A percentile compares a stretch with the other conserved stretches of the same genome.
Evolutionary conservation across 2,888 invertebrate genomes (phyloP).

Genomic region (Lucinisca nassula): DNA sequence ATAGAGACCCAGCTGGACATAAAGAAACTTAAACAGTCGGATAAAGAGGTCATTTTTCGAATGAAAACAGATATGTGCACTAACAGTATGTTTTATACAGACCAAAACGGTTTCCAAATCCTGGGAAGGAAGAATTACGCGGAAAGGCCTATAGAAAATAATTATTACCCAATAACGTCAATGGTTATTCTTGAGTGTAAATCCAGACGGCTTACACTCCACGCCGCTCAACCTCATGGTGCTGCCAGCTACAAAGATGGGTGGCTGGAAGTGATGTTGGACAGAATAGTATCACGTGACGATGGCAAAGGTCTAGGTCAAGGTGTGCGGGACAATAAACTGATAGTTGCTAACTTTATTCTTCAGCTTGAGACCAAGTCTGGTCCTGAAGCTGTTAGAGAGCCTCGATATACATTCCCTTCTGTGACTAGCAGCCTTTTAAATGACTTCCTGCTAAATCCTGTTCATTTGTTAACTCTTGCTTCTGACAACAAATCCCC

Average conservation of each 20-base stretch:
- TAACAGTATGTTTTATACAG: constrained; percentile 82
- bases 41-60: constrained; percentile 85
- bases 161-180: constrained; percentile 86
- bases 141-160: constrained; percentile 81
- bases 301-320: constrained; percentile 86
- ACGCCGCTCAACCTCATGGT: constrained; percentile 86
- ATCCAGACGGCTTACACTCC: constrained; percentile 78
- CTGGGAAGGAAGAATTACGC: constrained; percentile 79
- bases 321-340: constrained; percentile 83
- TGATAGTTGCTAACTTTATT: constrained; percentile 77
- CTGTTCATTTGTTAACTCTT: constrained; percentile 42
- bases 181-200: constrained; percentile 83
- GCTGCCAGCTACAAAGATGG: constrained; percentile 82
- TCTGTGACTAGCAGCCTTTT: constrained; percentile 68
- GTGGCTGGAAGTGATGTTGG: constrained; percentile 86
- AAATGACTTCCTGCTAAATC: constrained; percentile 74
- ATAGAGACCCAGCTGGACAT: constrained; percentile 78
- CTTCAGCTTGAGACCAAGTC: constrained; percentile 76
- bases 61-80: constrained; percentile 79
- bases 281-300: constrained; percentile 82
- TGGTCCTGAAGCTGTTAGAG: neutral
- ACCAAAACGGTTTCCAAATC: constrained; percentile 86
- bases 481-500: neutral
- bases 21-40: constrained; percentile 56
- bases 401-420: constrained; percentile 60